A percentile compares a stretch with the other conserved stretches of the same genome.
Conservation (phyloP, 2,797 vertebrate genomes). For the Fringilla coelebs region DNA sequence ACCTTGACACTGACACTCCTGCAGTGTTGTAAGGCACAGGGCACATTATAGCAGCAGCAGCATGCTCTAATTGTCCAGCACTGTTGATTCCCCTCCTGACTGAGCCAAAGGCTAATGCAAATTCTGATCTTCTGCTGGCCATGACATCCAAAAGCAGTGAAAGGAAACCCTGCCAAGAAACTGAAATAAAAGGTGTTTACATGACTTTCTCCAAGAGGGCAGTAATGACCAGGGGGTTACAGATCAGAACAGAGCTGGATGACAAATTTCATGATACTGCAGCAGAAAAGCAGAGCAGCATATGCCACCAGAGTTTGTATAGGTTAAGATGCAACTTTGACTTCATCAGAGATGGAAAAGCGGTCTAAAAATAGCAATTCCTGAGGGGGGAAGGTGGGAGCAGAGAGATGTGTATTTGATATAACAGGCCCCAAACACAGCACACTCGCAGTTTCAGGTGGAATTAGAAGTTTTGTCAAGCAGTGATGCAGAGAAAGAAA, state of each 20-base stretch:
- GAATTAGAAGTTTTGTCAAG: slow-evolving; percentile 38
- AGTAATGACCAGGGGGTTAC: not conserved
- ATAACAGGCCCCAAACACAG: slow-evolving; percentile 28
- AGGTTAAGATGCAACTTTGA: slow-evolving; percentile 20
- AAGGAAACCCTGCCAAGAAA: not conserved
- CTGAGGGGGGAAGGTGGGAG: not conserved
- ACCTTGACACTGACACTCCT: not conserved
- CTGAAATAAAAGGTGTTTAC: not conserved
- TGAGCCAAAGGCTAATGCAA: slow-evolving; percentile 2
- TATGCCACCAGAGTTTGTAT: not conserved
- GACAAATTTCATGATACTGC: not conserved
- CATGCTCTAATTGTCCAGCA: not conserved
- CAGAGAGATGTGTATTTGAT: not conserved
- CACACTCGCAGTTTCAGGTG: not conserved
- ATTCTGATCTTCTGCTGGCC: not conserved
- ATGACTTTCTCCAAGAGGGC: not conserved
- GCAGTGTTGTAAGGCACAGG: not conserved
- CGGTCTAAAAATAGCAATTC: slow-evolving; percentile 15
- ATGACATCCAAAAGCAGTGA: not conserved
- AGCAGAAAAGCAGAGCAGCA: not conserved
- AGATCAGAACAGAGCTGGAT: not conserved
- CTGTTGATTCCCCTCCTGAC: not conserved
- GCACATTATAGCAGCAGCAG: not conserved
- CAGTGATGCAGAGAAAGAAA: not conserved
- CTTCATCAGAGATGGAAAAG: not conserved